Percentiles rank a stretch among this genome's conserved stretches.
phyloP scores from a whole-genome alignment of 2,888 invertebrate genomes.

The Eristalinus aeneus region DNA sequence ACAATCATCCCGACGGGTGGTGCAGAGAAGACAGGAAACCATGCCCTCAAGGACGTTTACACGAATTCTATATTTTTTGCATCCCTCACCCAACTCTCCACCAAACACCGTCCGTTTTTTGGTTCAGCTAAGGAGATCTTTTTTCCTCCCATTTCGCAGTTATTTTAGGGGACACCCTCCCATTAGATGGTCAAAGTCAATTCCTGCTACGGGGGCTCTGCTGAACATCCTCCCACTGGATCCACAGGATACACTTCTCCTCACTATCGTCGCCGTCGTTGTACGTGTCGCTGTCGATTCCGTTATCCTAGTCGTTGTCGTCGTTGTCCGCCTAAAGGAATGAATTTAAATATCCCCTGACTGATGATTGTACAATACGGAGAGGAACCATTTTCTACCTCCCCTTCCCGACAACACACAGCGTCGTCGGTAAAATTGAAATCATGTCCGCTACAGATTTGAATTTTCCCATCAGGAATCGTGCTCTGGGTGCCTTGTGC shows the following conservation, averaged over 20 bases:
- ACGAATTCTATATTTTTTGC: slow-evolving; percentile 37
- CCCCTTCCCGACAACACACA: neutral
- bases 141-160: neutral
- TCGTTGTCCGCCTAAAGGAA: slow-evolving; percentile 43
- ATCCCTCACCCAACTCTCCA: neutral
- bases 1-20: slow-evolving; percentile 51
- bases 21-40: slow-evolving; percentile 46
- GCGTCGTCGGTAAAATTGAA: slow-evolving; percentile 3
- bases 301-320: neutral
- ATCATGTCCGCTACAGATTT: slow-evolving; percentile 52
- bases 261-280: slow-evolving; percentile 37
- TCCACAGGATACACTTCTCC: slow-evolving; percentile 23
- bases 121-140: slow-evolving; percentile 6
- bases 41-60: slow-evolving; percentile 62
- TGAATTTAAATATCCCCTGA: slow-evolving; percentile 61
- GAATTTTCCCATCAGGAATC: slow-evolving; percentile 26
- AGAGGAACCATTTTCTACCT: neutral
- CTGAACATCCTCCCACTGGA: neutral
- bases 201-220: slow-evolving; percentile 27
- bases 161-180: slow-evolving; percentile 36
- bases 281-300: neutral
- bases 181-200: slow-evolving; percentile 62
- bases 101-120: no score
- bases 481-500: neutral
- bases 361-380: slow-evolving; percentile 52